Base-by-base conservation (phyloP, 2,888 invertebrate species). In the Diabrotica balteata region DNA sequence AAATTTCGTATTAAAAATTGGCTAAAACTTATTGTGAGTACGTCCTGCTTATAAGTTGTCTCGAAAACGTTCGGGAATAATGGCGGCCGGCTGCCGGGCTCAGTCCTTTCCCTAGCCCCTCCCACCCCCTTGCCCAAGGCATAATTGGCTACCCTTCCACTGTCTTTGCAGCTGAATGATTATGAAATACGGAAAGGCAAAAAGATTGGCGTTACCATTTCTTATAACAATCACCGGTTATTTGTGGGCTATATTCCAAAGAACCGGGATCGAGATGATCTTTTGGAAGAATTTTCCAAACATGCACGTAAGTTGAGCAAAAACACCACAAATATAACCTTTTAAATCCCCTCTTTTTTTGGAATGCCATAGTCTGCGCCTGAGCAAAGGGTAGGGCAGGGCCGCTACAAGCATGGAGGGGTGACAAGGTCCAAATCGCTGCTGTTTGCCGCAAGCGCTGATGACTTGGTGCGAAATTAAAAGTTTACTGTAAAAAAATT, bases 221-320 rank as follows among this genome's bases (percentile, higher is more conserved):
- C 97, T 90, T 95, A 96, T 93, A 97, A 97, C 93, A 97, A 97
- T 93, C 95, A 96, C 90, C 95, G 97, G 90, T 94, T 97, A 91
- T 97, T 97, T 95, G 96, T 97, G 91, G 97, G 97, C 89, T 97
- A 97, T 95, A 97, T 97, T 92, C 97, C 97, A 91, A 97, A 97
- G 93, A 96, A 95, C 93, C 96, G 96, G 92, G 95, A 96, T 92
- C 95, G 93, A 91, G 96, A 96, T 89, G 96, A 97, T 92, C 95
- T 97, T 90, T 93, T 94, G 90, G 96, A 97, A 92, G 97, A 97
- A 91, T 97, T 97, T 93, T 91, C 94, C 90, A 96, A 96, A 91
- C 94, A 96, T 91, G 96, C 96, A 94, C 96, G 97, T 97, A 95
- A 95, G 95, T 95, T 90, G 90, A 87, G 88, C 64, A 71, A 32